A percentile compares a stretch with the other conserved stretches of the same genome.
These are phyloP conservation scores for Drosophila arizonae DNA, from an alignment of 1,140 invertebrate genomes.

Conservation along the genomic window DNA sequence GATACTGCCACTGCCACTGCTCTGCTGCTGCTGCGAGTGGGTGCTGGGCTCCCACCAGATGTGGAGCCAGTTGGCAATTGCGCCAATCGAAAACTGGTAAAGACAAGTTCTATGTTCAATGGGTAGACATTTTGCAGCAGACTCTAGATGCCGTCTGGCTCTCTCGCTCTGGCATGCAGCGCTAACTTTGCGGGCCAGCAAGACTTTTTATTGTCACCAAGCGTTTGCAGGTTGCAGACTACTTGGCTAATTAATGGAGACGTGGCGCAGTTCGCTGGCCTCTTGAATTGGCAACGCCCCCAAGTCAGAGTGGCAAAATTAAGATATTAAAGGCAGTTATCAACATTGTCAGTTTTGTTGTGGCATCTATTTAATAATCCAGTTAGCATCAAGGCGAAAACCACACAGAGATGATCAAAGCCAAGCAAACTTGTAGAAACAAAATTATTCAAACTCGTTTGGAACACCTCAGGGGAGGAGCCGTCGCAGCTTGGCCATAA, in stretches of 20 bases:
- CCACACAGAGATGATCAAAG: slow-evolving; percentile 7
- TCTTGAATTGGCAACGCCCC: slow-evolving; percentile 37
- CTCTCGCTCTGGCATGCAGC: not conserved
- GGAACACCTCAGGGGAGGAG: slow-evolving; percentile 70
- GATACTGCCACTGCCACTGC: not conserved
- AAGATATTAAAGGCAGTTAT: slow-evolving; percentile 42
- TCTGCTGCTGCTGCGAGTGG: slow-evolving; percentile 27
- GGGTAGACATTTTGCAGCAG: slow-evolving; percentile 49
- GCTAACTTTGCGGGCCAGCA: not conserved
- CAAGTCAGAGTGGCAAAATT: not conserved
- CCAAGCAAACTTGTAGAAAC: slow-evolving; percentile 46
- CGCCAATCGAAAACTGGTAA: slow-evolving; percentile 53
- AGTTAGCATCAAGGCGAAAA: slow-evolving; percentile 33
- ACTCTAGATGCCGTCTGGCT: not conserved
- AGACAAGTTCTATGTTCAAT: slow-evolving; percentile 36
- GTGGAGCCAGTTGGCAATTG: slow-evolving; percentile 25
- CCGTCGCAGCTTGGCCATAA: slow-evolving; percentile 45
- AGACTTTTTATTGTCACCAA: slow-evolving; percentile 14
- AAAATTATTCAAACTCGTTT: slow-evolving; percentile 64
- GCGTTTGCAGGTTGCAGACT: not conserved
- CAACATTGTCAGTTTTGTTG: slow-evolving; percentile 46
- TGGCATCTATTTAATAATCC: slow-evolving; percentile 51
- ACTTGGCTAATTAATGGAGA: slow-evolving; percentile 19
- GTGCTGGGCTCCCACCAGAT: slow-evolving; percentile 10
- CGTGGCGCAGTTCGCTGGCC: not conserved